These are phyloP conservation scores for Gulo gulo DNA, from an alignment of 2,113 vertebrate genomes.

Conservation along the genomic window DNA sequence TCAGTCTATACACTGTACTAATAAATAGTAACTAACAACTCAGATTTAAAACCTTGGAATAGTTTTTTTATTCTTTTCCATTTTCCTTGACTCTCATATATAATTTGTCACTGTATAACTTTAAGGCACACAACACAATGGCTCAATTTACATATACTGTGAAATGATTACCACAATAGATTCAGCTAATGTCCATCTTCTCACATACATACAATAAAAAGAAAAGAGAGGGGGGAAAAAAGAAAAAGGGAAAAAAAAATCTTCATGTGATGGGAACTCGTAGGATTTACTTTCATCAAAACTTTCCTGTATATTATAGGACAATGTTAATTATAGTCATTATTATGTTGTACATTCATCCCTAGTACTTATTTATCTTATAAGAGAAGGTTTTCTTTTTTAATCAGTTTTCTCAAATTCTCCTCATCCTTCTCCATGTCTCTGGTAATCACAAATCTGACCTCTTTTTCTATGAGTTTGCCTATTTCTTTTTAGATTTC, in stretches of 20 bases:
- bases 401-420: not conserved
- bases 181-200: not conserved
- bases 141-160: not conserved
- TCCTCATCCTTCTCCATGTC: not conserved
- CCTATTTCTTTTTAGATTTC: not conserved
- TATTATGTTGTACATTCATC: not conserved
- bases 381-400: not conserved
- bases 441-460: too few relatives aligned
- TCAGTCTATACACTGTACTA: not conserved
- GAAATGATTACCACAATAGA: not conserved
- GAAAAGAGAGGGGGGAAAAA: not conserved
- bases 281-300: not conserved
- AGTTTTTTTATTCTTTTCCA: not conserved
- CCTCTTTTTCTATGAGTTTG: too few relatives aligned
- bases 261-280: not conserved
- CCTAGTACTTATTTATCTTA: not conserved
- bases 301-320: not conserved
- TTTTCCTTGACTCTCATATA: not conserved
- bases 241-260: not conserved
- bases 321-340: not conserved
- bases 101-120: not conserved
- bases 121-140: not conserved
- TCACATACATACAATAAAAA: not conserved
- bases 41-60: not conserved
- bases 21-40: not conserved